phyloP scores from a whole-genome alignment of 2,113 vertebrate species.

The Benthochromis sp. region DNA sequence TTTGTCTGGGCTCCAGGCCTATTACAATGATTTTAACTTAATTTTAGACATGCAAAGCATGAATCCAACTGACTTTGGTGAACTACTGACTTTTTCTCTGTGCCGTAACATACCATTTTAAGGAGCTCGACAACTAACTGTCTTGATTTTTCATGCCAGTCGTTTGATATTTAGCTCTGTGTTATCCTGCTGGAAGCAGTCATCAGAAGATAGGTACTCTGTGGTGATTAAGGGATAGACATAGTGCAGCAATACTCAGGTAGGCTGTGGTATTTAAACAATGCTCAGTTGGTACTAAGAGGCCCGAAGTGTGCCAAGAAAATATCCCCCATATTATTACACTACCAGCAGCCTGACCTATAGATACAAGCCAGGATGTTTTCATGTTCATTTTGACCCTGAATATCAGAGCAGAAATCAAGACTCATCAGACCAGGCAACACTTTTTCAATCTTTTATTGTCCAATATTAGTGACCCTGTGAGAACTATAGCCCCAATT shows the following conservation, averaged over 20 bases:
- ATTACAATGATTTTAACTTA: background rate
- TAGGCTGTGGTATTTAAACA: background rate
- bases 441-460: background rate
- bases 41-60: background rate
- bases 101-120: background rate
- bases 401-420: background rate
- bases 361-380: background rate
- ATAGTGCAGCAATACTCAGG: background rate
- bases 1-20: background rate
- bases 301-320: background rate
- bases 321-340: background rate
- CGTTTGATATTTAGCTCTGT: background rate
- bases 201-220: background rate
- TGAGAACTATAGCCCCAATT: background rate
- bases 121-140: background rate
- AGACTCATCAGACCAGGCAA: background rate
- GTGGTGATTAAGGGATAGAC: background rate
- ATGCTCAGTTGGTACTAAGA: background rate
- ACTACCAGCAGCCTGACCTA: background rate
- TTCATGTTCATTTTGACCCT: background rate
- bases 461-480: background rate
- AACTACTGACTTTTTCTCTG: background rate
- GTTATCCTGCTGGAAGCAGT: background rate
- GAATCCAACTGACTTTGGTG: background rate
- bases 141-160: background rate